These are phyloP conservation scores for Leptinotarsa juncta DNA, from an alignment of 2,888 invertebrate genomes.

Conservation along the genomic window DNA sequence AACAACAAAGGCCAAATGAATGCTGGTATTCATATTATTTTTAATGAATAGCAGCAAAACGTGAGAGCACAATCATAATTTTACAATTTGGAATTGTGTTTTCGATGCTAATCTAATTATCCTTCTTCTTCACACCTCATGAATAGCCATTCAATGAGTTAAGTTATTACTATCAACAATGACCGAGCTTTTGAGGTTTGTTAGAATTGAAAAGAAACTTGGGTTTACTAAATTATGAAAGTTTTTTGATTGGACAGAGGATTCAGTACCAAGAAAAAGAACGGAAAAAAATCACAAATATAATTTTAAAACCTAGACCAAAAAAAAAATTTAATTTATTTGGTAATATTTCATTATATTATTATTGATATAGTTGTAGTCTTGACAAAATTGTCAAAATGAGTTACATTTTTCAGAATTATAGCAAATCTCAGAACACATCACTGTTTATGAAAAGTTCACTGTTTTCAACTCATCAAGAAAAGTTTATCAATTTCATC, in stretches of 20 bases:
- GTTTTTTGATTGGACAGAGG: not conserved
- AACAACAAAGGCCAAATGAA: constrained; percentile 37
- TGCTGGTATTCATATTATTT: constrained; percentile 39
- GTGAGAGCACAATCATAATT: constrained; percentile 37
- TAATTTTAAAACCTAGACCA: too few species aligned
- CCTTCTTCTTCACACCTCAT: constrained; percentile 31
- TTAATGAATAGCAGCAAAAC: constrained; percentile 36
- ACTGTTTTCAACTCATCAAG: too few species aligned
- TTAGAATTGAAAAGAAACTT: not conserved
- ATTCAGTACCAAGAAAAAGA: not conserved
- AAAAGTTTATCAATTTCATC: too few species aligned
- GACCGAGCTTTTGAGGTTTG: constrained; percentile 25
- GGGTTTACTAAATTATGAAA: not conserved
- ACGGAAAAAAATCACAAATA: not conserved
- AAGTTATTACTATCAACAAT: constrained; percentile 13
- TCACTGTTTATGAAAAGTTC: too few species aligned
- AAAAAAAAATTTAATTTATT: too few species aligned
- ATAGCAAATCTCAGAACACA: too few species aligned
- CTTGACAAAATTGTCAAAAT: too few species aligned
- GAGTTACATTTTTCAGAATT: too few species aligned
- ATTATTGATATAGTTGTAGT: too few species aligned
- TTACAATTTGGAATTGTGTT: constrained; percentile 38
- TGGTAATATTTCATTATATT: too few species aligned
- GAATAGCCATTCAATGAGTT: constrained; percentile 21
- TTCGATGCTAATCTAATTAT: constrained; percentile 41